These are phyloP conservation scores for Leptothorax acervorum DNA, from an alignment of 2,888 invertebrate genomes.

Conservation along the genomic window DNA sequence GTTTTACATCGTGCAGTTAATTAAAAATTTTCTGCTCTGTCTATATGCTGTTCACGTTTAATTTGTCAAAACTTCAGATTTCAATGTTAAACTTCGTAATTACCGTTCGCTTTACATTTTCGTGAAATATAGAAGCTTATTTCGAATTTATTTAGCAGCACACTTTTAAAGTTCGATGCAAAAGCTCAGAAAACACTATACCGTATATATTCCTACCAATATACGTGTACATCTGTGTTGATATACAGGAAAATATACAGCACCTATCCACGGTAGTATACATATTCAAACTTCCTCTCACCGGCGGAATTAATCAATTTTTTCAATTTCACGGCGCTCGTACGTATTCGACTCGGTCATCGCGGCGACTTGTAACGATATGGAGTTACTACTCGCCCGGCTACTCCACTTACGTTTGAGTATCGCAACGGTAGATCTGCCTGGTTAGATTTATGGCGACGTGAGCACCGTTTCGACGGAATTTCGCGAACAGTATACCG, in stretches of 20 bases:
- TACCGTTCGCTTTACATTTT: constrained; percentile 12
- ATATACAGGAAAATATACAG: constrained; percentile 15
- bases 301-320: constrained; percentile 51
- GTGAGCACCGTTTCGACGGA: constrained; percentile 37
- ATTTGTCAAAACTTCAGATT: constrained; percentile 7
- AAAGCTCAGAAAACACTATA: constrained; percentile 1
- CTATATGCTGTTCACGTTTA: neutral
- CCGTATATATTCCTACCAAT: neutral
- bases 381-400: constrained; percentile 26
- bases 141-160: neutral
- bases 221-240: neutral
- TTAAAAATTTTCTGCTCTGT: constrained; percentile 23
- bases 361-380: constrained; percentile 50
- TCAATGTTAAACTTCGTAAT: constrained; percentile 27
- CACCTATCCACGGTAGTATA: constrained; percentile 18
- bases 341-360: constrained; percentile 41
- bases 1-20: constrained; percentile 6
- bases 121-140: neutral
- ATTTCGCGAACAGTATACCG: constrained; percentile 41
- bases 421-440: constrained; percentile 49
- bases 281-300: constrained; percentile 41
- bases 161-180: neutral
- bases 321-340: constrained; percentile 53
- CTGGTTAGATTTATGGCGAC: constrained; percentile 49
- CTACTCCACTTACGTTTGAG: constrained; percentile 50